Base-by-base conservation (phyloP, 2,888 invertebrate species). In the Hyposoter didymator region DNA sequence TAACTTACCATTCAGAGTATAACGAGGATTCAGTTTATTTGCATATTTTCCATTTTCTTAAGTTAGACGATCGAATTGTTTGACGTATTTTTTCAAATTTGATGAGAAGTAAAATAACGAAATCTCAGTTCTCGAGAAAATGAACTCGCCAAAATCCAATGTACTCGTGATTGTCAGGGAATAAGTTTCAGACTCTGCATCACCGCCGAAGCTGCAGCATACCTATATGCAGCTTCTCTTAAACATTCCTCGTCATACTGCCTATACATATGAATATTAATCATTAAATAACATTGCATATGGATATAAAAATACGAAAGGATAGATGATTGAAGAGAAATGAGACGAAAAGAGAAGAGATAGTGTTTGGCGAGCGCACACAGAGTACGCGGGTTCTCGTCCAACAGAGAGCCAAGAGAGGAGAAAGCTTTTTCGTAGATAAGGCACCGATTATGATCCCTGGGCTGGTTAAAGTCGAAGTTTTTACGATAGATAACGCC, bases 361-460 rank as follows among this genome's bases (percentile, higher is more conserved):
- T 86, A 87, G 85, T 78, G 79, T 87, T 87, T 87, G 86, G 84
- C 86, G 81, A 87, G 88, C 67, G 73, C 2, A 4, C 32, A 35
- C 5, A 86, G 87, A 84, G 87, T 76, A 74, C 84, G 75, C 59
- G 59, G 52, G 39, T 35, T 64, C 64, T 67, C 45, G 43, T 78
- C 59, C 47, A 35, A 35, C n/a, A 32, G 47, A 85, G 84, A 85
- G 84, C 82, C 35, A 78, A 84, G 87, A 69, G 76, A 78, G 80
- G 86, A 88, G 87, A 88, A 85, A 87, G 87, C 84, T 78, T 83
- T 84, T 75, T 82, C 84, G 82, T 84, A 88, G 89, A 89, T 87
- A 89, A 88, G 87, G 79, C 82, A 82, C 84, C 91, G 93, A 93
- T 93, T 93, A 93, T 92, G 92, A 93, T 93, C 93, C 92, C 92